These are phyloP conservation scores for Corydoras maculifer DNA, from an alignment of 2,113 vertebrate genomes.

Conservation along the genomic window DNA sequence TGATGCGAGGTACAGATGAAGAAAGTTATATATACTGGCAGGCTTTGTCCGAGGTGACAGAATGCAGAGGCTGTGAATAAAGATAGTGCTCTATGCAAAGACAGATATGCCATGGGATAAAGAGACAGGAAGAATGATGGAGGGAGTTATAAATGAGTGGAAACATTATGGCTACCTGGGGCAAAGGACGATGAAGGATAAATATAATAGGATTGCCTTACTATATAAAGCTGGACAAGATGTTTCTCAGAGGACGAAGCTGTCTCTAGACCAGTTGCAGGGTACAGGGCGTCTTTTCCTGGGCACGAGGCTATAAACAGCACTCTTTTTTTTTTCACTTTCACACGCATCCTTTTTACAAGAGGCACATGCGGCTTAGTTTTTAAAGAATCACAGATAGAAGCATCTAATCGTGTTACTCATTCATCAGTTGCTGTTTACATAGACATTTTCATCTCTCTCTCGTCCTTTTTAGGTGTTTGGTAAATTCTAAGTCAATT, in stretches of 20 bases:
- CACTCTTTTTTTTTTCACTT: conserved; percentile 15
- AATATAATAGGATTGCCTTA: conserved; percentile 42
- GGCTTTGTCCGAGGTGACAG: not conserved
- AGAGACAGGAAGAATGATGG: conserved; percentile 9
- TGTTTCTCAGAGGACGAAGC: conserved; percentile 16
- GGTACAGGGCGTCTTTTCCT: conserved; percentile 1
- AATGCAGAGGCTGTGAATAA: not conserved
- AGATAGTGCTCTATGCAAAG: not conserved
- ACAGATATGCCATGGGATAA: not conserved
- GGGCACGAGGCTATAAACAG: not conserved
- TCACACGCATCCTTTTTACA: conserved; percentile 6
- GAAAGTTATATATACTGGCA: not conserved
- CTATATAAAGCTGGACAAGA: conserved; percentile 43
- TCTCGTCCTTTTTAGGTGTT: not conserved
- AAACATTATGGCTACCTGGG: conserved; percentile 36
- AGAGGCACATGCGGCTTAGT: conserved; percentile 11
- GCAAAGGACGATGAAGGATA: conserved; percentile 42
- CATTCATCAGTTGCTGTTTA: conserved; percentile 5
- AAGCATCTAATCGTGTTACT: conserved; percentile 27
- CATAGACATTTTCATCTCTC: not conserved
- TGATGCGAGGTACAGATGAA: conserved; percentile 1
- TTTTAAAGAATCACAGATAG: conserved; percentile 26
- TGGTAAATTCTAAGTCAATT: not conserved
- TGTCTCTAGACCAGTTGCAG: conserved; percentile 16
- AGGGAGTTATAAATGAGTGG: conserved; percentile 14